Evolutionary conservation across 2,888 invertebrate species (phyloP), one percentile per base, ranked within the genome.

Genomic region (Parthenolecanium corni): DNA sequence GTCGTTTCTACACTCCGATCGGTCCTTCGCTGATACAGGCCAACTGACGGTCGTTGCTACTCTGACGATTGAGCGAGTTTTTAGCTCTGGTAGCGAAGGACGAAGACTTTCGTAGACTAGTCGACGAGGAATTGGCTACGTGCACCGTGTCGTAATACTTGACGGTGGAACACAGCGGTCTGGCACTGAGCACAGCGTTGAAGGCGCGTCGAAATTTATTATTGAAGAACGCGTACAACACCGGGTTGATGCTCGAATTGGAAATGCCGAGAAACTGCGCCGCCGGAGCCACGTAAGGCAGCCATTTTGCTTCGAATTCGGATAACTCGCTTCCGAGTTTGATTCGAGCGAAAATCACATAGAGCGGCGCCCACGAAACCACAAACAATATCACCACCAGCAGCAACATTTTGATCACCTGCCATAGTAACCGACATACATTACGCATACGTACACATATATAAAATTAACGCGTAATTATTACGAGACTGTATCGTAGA

Each of bases 231-330:
- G 92, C 91, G 74, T 94, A 71, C 64, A 95, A 79, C 66, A 95
- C 85, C 0, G 94, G 94, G 75, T 95, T 95, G 71, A 94, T 92
- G 79, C 93, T 93, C 20, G 91, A 91, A 74, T 95, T 95, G 18
- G 92, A 90, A 0, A 91, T 85, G 2, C 94, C 94, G 52, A 95
- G 77, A 90, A 89, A 91, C 73, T 90, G 93, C 4, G 89, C 92
- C 56, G 94, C 80, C 3, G 94, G 94, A 18, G 89, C 87, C 2
- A 86, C 84, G 20, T 87, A 82, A 51, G 84, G 85, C 40, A 89
- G 77, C 65, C 88, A 78, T 68, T 88, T 86, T 70, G 88, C 87
- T 70, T 86, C 89, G 82, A 85, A 86, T 53, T 82, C 79, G 66
- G 83, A 80, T 42, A 86, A 79, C 11, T 82, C 81, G 52, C 85